Evolutionary conservation across 2,888 invertebrate species (phyloP), one percentile per base, ranked within the genome.

Genomic region (Epirrhoe tristata): DNA sequence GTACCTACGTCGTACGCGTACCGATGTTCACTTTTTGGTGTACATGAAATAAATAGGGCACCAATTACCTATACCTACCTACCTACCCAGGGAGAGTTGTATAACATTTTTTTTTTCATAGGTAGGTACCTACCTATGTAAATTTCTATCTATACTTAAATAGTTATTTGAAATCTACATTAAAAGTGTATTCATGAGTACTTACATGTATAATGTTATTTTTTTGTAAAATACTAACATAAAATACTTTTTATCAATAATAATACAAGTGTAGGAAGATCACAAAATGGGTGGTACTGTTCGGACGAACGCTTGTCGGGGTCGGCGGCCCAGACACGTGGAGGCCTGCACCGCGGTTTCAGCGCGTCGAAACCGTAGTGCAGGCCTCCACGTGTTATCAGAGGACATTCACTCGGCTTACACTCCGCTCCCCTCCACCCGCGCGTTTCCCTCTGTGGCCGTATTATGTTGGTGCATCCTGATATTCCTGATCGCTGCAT

Each of bases 301-400:
- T 50, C 17, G 24, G 60, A 60, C 60, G 60, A 57, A 78, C 79
- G 83, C 73, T 69, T 46, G 46, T 46, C 78, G 83, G 86, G 91
- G 88, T 88, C 88, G 88, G 83, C 87, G 86, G 84, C 87, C 88
- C 82, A 83, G 80, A 84, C 93, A 91, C 93, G 93, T 93, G 93
- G 93, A 91, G 93, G 93, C 91, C 85, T 81, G 81, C 84, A 92
- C 92, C 86, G 83, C 87, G 93, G 91, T 87, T 86, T 82, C 85
- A 79, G 73, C 85, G 78, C 79, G 84, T 71, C 80, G 79, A 78
- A 81, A 85, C 90, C 92, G 86, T 87, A 86, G 93, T 92, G 84
- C 81, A 80, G 82, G 93, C 92, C 93, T 91, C 93, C 93, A 92
- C 93, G 93, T 92, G 93, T 82, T 83, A 86, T 87, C 78, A 81